A percentile compares a stretch with the other conserved stretches of the same genome.
Evolutionary conservation across 2,113 vertebrate species (phyloP).

Genomic region (Todiramphus chloris): DNA sequence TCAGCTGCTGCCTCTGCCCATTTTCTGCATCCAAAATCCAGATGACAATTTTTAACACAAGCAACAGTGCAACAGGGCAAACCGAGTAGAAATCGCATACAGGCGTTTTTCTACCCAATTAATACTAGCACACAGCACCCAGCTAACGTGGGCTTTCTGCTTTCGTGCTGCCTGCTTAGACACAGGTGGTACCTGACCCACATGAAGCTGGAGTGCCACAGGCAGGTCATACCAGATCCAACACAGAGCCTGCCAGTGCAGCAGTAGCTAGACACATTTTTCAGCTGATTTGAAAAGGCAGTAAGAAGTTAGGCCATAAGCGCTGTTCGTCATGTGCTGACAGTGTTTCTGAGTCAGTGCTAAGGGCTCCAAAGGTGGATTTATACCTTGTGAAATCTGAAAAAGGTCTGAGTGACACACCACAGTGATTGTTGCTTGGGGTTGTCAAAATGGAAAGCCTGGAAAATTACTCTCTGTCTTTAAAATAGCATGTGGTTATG

Average conservation of each 20-base stretch:
- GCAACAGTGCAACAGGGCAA: neutral
- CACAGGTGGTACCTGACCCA: neutral
- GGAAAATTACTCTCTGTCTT: neutral
- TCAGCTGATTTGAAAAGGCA: neutral
- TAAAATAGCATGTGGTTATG: neutral
- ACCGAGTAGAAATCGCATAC: accelerated
- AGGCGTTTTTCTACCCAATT: neutral
- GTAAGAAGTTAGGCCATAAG: neutral
- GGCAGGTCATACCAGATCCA: neutral
- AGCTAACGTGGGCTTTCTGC: neutral
- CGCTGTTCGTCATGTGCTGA: neutral
- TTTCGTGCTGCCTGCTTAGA: neutral
- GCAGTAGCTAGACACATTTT: neutral
- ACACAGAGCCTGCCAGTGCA: neutral
- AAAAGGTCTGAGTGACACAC: neutral
- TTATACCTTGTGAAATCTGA: neutral
- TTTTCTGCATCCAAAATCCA: neutral
- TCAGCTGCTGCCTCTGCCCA: neutral
- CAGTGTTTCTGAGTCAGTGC: neutral
- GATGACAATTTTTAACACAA: neutral
- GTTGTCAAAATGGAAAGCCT: neutral
- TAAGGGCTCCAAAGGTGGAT: neutral
- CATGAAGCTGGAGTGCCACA: neutral
- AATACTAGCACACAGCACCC: neutral
- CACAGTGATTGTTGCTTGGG: neutral